Conservation (phyloP, 1,140 invertebrate species). For the Popillia japonica region DNA sequence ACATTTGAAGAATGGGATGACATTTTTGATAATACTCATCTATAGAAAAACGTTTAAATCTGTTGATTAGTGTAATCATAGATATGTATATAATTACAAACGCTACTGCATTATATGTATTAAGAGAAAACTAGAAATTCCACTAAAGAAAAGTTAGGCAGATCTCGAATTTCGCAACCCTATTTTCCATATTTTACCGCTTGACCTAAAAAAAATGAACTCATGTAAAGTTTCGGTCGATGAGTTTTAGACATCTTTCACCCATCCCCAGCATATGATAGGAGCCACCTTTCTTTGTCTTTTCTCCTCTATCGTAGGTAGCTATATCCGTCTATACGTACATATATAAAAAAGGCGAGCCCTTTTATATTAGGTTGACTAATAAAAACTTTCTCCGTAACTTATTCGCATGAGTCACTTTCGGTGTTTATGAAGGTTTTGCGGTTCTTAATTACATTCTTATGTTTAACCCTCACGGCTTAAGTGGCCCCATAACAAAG, state of each 20-base stretch:
- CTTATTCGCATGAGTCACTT: conserved; percentile 22
- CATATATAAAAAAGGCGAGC: neutral
- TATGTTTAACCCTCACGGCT: conserved; percentile 24
- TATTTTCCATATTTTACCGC: conserved; percentile 11
- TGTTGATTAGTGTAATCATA: no score
- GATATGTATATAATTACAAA: no score
- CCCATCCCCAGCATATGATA: neutral
- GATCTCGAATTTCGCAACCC: neutral
- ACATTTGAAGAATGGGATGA: no score
- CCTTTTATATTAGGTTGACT: neutral
- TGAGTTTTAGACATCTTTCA: neutral
- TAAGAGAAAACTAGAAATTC: no score
- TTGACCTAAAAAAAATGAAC: conserved; percentile 5
- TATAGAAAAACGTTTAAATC: no score
- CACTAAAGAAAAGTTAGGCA: no score
- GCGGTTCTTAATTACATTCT: conserved; percentile 29
- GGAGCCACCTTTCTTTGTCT: neutral
- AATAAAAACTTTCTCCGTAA: conserved; percentile 12
- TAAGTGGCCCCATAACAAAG: conserved; percentile 31
- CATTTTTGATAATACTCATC: no score
- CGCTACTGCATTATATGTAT: no score
- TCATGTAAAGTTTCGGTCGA: neutral
- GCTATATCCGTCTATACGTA: neutral
- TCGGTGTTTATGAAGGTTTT: conserved; percentile 30
- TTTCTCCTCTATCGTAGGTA: neutral